These are phyloP conservation scores for Hemicrepidius hirtus DNA, from an alignment of 2,888 invertebrate genomes.

Conservation along the genomic window DNA sequence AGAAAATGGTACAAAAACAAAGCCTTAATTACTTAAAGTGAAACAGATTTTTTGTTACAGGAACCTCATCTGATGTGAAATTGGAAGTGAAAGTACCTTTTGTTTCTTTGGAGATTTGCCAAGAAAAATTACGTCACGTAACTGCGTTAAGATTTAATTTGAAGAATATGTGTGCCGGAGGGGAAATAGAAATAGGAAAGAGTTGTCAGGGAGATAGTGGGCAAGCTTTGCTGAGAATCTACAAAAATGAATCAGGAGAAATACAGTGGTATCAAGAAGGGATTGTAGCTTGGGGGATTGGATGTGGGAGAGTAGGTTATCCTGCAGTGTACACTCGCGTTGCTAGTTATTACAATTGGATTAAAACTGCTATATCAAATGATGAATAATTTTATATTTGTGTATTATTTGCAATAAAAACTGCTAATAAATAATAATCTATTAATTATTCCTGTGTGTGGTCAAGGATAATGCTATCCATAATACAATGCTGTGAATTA, in stretches of 20 bases:
- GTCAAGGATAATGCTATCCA: too few species aligned
- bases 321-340: conserved; percentile 85
- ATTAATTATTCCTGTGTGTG: too few species aligned
- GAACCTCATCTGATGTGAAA: conserved; percentile 26
- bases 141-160: neutral
- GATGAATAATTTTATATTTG: too few species aligned
- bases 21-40: neutral
- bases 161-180: conserved; percentile 66
- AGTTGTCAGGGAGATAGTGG: conserved; percentile 87
- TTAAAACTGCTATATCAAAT: conserved; percentile 69
- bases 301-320: conserved; percentile 82
- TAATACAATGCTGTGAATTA: too few species aligned
- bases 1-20: neutral
- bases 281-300: conserved; percentile 91
- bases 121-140: neutral
- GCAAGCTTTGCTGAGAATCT: conserved; percentile 75
- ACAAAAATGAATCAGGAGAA: neutral
- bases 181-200: conserved; percentile 65
- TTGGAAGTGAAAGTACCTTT: conserved; percentile 46
- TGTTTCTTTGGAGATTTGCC: conserved; percentile 24
- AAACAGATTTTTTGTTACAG: neutral
- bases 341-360: conserved; percentile 84
- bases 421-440: too few species aligned
- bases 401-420: too few species aligned
- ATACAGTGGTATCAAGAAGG: conserved; percentile 70